Percentiles rank a stretch among this genome's conserved stretches.
phyloP scores from a whole-genome alignment of 2,888 invertebrate genomes.

The Sphinx pinastri region DNA sequence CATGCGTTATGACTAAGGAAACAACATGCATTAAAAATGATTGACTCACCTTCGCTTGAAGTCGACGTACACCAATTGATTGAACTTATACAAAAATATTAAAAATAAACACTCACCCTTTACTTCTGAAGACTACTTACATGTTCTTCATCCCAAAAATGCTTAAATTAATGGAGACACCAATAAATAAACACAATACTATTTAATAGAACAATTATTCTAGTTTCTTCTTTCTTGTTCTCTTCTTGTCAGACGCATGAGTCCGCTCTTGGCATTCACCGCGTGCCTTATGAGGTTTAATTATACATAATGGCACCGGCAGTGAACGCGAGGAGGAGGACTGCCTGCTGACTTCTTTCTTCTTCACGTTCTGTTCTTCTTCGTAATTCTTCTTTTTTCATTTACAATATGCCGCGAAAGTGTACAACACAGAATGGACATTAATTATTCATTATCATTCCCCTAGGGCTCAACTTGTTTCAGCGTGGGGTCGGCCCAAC shows the following conservation, averaged over 20 bases:
- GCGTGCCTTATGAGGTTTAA: constrained; percentile 97
- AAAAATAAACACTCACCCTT: neutral
- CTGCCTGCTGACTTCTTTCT: constrained; percentile 57
- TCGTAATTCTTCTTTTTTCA: constrained; percentile 1
- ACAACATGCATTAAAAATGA: too few species aligned
- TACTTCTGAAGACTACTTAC: neutral
- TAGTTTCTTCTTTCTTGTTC: constrained; percentile 28
- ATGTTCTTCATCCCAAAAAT: neutral
- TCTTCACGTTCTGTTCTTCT: constrained; percentile 30
- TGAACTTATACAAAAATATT: neutral
- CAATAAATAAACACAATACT: neutral
- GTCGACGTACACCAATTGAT: too few species aligned
- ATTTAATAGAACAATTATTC: neutral
- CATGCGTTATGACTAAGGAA: too few species aligned
- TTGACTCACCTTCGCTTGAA: too few species aligned
- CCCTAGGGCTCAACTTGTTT: too few species aligned
- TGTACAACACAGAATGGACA: neutral
- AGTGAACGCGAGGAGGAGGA: constrained; percentile 97
- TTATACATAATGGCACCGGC: constrained; percentile 95
- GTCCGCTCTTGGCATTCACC: constrained; percentile 99
- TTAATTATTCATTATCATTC: too few species aligned
- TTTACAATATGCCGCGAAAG: neutral
- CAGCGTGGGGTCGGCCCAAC: too few species aligned
- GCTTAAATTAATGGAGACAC: constrained; percentile 29
- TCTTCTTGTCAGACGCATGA: constrained; percentile 53